Evolutionary conservation across 2,888 invertebrate species (phyloP).

Genomic region (Conchocele bisecta): DNA sequence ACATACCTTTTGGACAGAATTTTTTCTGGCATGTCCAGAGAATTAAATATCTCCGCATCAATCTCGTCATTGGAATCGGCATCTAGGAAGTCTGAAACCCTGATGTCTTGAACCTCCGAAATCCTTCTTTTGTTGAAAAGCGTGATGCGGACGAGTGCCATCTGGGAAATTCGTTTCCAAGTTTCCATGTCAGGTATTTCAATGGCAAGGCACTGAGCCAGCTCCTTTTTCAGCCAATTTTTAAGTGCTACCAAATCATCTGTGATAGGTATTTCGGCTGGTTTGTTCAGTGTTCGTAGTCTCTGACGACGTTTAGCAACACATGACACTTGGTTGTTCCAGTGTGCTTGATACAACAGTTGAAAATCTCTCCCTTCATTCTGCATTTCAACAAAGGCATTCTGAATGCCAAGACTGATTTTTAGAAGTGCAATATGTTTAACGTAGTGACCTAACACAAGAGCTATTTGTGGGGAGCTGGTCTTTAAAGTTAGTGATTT

Average conservation of each 20-base stretch:
- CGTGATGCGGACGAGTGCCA: constrained; percentile 5
- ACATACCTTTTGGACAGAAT: constrained; percentile 17
- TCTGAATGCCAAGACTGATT: constrained; percentile 1
- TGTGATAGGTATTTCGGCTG: neutral
- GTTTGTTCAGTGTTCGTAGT: constrained; percentile 1
- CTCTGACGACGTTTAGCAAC: constrained; percentile 20
- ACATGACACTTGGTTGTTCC: constrained; percentile 22
- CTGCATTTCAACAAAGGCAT: neutral
- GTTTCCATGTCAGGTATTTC: neutral
- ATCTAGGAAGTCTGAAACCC: constrained; percentile 2
- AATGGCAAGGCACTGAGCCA: neutral
- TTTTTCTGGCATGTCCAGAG: constrained; percentile 15
- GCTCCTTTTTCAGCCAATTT: neutral
- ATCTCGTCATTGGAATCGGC: constrained; percentile 1
- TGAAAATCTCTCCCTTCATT: constrained; percentile 13
- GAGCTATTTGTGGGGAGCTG: constrained; percentile 17
- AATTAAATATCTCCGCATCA: constrained; percentile 4
- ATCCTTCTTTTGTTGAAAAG: constrained; percentile 25
- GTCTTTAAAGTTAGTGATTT: neutral
- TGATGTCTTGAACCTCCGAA: constrained; percentile 18
- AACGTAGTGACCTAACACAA: constrained; percentile 23
- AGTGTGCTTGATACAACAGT: constrained; percentile 15
- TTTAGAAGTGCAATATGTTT: constrained; percentile 25
- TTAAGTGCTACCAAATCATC: neutral
- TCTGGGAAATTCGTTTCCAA: neutral